Evolutionary conservation across 2,888 invertebrate genomes (phyloP).

Genomic region (Drosophila limbata): DNA sequence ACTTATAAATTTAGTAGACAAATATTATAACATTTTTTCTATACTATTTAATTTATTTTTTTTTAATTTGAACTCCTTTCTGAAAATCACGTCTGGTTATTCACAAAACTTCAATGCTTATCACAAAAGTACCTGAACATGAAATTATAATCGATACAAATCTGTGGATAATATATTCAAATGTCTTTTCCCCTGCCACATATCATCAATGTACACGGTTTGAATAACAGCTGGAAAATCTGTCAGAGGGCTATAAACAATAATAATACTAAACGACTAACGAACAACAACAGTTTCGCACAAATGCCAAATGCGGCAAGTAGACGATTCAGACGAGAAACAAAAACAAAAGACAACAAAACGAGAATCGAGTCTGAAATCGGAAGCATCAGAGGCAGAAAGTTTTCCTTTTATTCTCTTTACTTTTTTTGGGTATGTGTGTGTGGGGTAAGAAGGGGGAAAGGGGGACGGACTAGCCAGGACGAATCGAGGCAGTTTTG

Average conservation of each 20-base stretch:
- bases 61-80: background rate
- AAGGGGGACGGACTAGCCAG: slow-evolving; percentile 2
- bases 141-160: background rate
- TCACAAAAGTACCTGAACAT: background rate
- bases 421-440: slow-evolving; percentile 1
- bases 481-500: slow-evolving; percentile 48
- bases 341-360: background rate
- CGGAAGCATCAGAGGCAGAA: slow-evolving; percentile 29
- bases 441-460: background rate
- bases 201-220: background rate
- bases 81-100: background rate
- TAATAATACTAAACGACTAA: slow-evolving; percentile 37
- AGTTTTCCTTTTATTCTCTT: slow-evolving; percentile 4
- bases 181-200: background rate
- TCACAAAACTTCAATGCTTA: background rate
- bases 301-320: slow-evolving; percentile 34
- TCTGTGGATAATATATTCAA: slow-evolving; percentile 23
- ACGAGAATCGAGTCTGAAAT: slow-evolving; percentile 19
- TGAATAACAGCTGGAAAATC: slow-evolving; percentile 32
- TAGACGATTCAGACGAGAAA: slow-evolving; percentile 31
- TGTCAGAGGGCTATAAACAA: slow-evolving; percentile 33
- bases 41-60: too few species aligned
- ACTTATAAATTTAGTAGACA: too few species aligned
- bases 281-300: slow-evolving; percentile 33
- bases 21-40: too few species aligned